Percentiles rank a stretch among this genome's conserved stretches.
These are phyloP conservation scores for Chaenodraco wilsoni DNA, from an alignment of 2,797 vertebrate genomes.

Conservation along the genomic window DNA sequence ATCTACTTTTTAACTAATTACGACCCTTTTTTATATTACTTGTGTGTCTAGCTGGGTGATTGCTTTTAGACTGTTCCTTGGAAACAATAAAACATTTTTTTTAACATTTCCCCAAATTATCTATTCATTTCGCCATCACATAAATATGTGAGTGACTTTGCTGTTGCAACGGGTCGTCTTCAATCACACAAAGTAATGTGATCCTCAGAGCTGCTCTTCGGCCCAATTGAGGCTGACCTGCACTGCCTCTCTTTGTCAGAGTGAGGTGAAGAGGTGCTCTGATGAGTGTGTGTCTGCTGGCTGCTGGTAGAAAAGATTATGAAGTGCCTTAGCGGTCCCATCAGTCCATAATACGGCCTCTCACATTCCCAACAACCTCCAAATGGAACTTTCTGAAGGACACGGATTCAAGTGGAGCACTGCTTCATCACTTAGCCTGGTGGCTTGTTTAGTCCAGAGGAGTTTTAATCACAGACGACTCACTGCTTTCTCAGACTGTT, in stretches of 20 bases:
- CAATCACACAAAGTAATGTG: constrained; percentile 25
- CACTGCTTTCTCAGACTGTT: constrained; percentile 31
- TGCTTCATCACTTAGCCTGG: constrained; percentile 25
- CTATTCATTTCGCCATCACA: background rate
- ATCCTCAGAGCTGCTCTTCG: constrained; percentile 20
- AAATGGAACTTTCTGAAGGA: constrained; percentile 58
- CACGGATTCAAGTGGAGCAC: constrained; percentile 29
- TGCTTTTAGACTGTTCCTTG: background rate
- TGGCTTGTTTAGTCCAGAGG: constrained; percentile 34
- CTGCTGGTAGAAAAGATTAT: constrained; percentile 38
- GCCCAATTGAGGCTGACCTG: constrained; percentile 24
- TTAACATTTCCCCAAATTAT: background rate
- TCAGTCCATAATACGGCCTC: constrained; percentile 50
- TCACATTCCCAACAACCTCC: constrained; percentile 47
- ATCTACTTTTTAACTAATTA: background rate
- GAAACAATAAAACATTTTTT: background rate
- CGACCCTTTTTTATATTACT: background rate
- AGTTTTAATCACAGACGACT: constrained; percentile 24
- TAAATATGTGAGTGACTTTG: constrained; percentile 13
- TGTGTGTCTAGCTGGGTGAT: background rate
- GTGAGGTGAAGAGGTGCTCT: constrained; percentile 50
- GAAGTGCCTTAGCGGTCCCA: constrained; percentile 44
- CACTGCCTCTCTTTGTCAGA: constrained; percentile 36
- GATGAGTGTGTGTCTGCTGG: constrained; percentile 63
- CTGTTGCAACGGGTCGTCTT: constrained; percentile 3